Base-by-base conservation (phyloP, 2,113 vertebrate genomes). In the Scytalopus superciliaris region DNA sequence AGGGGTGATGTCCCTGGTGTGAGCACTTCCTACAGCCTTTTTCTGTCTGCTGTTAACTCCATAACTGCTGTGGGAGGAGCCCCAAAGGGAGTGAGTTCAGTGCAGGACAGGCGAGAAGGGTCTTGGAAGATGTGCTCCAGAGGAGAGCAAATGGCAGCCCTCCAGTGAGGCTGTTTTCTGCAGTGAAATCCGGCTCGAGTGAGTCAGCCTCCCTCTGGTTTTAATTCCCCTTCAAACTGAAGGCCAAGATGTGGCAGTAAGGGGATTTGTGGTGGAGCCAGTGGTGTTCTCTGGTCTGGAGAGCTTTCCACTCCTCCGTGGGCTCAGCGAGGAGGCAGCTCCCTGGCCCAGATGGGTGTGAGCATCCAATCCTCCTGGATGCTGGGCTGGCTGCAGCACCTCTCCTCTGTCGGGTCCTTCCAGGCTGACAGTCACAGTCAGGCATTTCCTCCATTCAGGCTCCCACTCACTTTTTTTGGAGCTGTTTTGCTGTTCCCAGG, bases 11-110 rank as follows among this genome's bases (percentile, higher is more conserved):
- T 30, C 42, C 66, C 60, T 11, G 62, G 3, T 8, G 37, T 1
- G 52, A 75, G 44, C 47, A 2, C 18, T 62, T 69, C 89, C 60
- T 19, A 16, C 45, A 67, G 74, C 62, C 37, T 27, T n/a, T 4
- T 44, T 63, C 22, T 27, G 40, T n/a, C 62, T 63, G 86, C 60
- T 7, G 30, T 37, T 88, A 76, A 91, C 92, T 75, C 85, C 0
- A 0, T 3, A 7, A 22, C 4, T 10, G 27, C 66, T 2, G 0
- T 1, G n/a, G 63, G 44, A 79, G 47, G 27, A 44, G 60, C 55
- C 59, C 0, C 0, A 9, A 37, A 57, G 33, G n/a, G 52, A 77
- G 28, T 0, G 30, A 23, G 74, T 28, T 90, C 59, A 35, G 14
- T 2, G 87, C 77, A 40, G 82, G 62, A 25, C 59, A 52, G 87